phyloP scores from a whole-genome alignment of 2,888 invertebrate species.

The Dione juno region DNA sequence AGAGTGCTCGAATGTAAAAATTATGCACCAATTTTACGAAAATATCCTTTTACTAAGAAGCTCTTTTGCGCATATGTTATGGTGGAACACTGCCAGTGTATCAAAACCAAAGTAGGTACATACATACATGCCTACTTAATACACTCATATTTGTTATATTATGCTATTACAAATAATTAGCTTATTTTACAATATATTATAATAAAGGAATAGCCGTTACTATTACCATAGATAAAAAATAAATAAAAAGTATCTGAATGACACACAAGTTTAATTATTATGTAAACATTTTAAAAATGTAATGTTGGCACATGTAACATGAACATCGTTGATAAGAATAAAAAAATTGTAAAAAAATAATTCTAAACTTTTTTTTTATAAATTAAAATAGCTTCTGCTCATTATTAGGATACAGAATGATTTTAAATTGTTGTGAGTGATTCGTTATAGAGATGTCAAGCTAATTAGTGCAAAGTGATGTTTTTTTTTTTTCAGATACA shows the following conservation, averaged over 20 bases:
- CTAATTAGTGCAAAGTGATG: no score
- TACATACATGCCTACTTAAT: neutral
- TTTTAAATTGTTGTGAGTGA: neutral
- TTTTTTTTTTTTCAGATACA: no score
- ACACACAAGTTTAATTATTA: no score
- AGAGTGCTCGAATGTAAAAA: constrained; percentile 69
- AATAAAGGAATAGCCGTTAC: neutral
- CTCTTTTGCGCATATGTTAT: constrained; percentile 50
- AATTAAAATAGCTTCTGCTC: neutral
- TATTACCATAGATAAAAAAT: neutral
- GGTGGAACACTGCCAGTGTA: constrained; percentile 43
- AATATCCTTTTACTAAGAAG: constrained; percentile 61
- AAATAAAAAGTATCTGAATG: neutral
- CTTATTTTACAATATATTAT: no score
- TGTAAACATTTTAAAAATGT: no score
- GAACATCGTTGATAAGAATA: no score
- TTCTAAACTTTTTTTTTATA: neutral
- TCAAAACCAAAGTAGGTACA: neutral
- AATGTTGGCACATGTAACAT: no score
- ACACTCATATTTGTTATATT: neutral
- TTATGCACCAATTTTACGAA: constrained; percentile 64
- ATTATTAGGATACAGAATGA: neutral
- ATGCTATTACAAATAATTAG: neutral
- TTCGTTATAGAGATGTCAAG: no score
- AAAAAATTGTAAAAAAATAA: neutral